phyloP scores from a whole-genome alignment of 53 echinoderm and acorn worm species.

The Temnopleurus reevesii region DNA sequence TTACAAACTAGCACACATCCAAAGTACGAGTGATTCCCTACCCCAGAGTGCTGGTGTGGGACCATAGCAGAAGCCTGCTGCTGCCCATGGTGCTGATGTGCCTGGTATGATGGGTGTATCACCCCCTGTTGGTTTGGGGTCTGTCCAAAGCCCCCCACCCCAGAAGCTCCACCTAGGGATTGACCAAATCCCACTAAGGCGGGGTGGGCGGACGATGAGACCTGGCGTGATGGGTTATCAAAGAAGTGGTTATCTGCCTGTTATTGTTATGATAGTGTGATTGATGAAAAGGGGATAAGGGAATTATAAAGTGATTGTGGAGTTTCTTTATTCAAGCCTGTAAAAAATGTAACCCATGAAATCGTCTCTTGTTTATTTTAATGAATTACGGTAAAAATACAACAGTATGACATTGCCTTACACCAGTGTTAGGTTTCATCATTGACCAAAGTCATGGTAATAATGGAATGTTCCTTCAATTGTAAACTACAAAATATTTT shows the following conservation, averaged over 20 bases:
- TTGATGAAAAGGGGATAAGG: neutral
- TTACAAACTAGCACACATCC: too few species aligned
- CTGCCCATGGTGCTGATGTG: slow-evolving; percentile 65
- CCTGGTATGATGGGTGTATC: slow-evolving; percentile 66
- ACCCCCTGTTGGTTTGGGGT: slow-evolving; percentile 62
- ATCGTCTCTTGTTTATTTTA: too few species aligned
- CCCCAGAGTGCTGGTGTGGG: slow-evolving; percentile 81
- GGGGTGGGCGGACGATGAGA: slow-evolving; percentile 50
- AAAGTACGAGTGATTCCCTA: slow-evolving; percentile 48
- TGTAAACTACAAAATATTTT: too few species aligned
- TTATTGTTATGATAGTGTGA: slow-evolving; percentile 17
- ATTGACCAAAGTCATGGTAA: too few species aligned
- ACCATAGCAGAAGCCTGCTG: slow-evolving; percentile 70
- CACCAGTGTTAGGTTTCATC: too few species aligned
- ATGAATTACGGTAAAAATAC: too few species aligned
- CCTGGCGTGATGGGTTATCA: slow-evolving; percentile 37
- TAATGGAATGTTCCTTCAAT: too few species aligned
- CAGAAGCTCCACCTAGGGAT: slow-evolving; percentile 42
- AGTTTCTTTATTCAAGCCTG: too few species aligned
- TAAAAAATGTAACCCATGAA: too few species aligned
- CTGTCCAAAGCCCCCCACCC: slow-evolving; percentile 39
- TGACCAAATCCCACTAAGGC: slow-evolving; percentile 57
- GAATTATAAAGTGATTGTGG: neutral
- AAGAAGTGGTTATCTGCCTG: slow-evolving; percentile 22
- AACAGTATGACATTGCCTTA: too few species aligned